These are phyloP conservation scores for Passerina amoena DNA, from an alignment of 2,113 vertebrate genomes.

Conservation along the genomic window DNA sequence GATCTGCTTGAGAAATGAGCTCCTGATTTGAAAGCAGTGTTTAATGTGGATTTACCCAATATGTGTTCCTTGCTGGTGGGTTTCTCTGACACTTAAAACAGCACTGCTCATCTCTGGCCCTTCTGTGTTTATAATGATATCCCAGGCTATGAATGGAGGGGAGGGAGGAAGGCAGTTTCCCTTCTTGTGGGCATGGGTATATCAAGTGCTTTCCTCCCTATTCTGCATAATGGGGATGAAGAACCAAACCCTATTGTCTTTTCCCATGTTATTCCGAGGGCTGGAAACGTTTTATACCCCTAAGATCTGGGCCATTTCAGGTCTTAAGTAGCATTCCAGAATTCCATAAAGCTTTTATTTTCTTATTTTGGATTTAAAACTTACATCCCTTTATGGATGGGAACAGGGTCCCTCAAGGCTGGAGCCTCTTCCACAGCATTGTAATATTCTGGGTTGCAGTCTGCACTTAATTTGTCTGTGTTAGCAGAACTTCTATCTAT, in stretches of 20 bases:
- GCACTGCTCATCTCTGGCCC: not conserved
- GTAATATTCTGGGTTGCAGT: not conserved
- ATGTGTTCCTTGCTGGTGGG: not conserved
- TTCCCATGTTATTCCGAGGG: not conserved
- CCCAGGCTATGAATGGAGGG: rapidly evolving
- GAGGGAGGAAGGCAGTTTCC: not conserved
- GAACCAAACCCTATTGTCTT: not conserved
- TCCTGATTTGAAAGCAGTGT: not conserved
- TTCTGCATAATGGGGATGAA: not conserved
- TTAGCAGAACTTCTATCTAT: not conserved
- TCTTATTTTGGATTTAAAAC: not conserved
- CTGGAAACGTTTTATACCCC: not conserved
- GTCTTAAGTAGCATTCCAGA: not conserved
- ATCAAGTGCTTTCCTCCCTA: not conserved
- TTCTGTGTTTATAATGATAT: not conserved
- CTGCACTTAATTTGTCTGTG: not conserved
- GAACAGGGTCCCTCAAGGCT: not conserved
- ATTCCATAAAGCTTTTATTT: not conserved
- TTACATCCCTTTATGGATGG: not conserved
- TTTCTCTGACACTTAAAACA: not conserved
- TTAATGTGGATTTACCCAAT: not conserved
- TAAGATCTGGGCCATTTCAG: not conserved
- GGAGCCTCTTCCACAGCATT: not conserved
- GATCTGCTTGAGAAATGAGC: not conserved
- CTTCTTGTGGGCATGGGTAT: not conserved